phyloP scores from a whole-genome alignment of 64 coral and sea anemone species.

The Anthopleura sola region DNA sequence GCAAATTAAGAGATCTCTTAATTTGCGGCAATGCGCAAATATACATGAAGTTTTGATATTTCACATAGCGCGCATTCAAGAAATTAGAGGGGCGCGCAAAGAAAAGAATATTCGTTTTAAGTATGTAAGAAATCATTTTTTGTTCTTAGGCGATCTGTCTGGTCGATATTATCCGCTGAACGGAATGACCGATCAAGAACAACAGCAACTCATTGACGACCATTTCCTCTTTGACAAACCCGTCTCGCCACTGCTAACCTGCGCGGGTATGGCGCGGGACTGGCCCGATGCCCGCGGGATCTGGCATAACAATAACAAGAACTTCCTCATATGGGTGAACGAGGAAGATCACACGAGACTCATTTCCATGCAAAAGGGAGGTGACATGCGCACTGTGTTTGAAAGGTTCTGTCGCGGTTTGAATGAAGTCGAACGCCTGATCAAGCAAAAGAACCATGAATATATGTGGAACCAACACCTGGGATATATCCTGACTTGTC shows the following conservation, averaged over 20 bases:
- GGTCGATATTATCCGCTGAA: slow-evolving; percentile 91
- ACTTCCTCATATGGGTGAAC: slow-evolving; percentile 96
- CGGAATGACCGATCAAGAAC: slow-evolving; percentile 90
- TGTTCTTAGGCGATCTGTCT: slow-evolving; percentile 70
- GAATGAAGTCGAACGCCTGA: slow-evolving; percentile 92
- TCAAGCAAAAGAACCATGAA: slow-evolving; percentile 82
- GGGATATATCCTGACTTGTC: slow-evolving; percentile 94
- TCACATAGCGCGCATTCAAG: too few relatives aligned
- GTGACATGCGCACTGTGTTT: slow-evolving; percentile 90
- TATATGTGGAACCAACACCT: slow-evolving; percentile 99
- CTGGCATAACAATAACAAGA: slow-evolving; percentile 90
- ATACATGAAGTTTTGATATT: too few relatives aligned
- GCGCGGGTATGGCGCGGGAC: slow-evolving; percentile 98
- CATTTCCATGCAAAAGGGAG: slow-evolving; percentile 97
- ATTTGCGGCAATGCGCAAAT: too few relatives aligned
- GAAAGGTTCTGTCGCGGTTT: slow-evolving; percentile 87
- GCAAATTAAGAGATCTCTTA: too few relatives aligned
- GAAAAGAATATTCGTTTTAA: not conserved
- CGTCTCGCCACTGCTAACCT: slow-evolving; percentile 95
- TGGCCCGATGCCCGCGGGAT: slow-evolving; percentile 99
- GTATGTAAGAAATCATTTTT: not conserved
- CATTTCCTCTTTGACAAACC: slow-evolving; percentile 99
- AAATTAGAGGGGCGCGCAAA: too few relatives aligned
- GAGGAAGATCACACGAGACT: slow-evolving; percentile 98
- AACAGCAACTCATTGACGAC: slow-evolving; percentile 90